Base-by-base conservation (phyloP, 2,113 vertebrate species). In the Rousettus leschenaultii region DNA sequence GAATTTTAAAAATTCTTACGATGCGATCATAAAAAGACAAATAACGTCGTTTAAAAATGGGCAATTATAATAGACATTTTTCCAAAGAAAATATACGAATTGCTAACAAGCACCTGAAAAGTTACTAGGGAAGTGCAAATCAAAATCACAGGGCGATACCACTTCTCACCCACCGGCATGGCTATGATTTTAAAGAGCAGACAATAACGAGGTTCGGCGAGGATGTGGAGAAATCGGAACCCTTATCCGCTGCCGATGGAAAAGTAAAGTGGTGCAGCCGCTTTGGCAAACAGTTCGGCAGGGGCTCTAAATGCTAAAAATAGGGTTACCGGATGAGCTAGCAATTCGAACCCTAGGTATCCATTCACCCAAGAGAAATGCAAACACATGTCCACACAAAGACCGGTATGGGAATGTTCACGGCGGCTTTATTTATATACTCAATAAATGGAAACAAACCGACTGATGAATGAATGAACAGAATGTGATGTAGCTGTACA, bases 1-100 rank as follows among this genome's bases (percentile, higher is more conserved):
- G 61, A 85, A 87, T 68, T 55, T 83, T 78, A 53, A 87, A 83
- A 90, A 82, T 26, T 66, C 75, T 71, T 40, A 75, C 7, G 85
- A 84, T 40, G 79, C 83, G 89, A 68, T 82, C 86, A 92, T 66
- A 68, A 91, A 84, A 88, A 96, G 48, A 83, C 26, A 89, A 59
- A 43, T 14, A 30, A 74, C 22, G 71, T 48, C 59, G 28, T 78
- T 70, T 86, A 74, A 71, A 74, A 85, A 91, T 53, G 53, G 26
- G 19, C 15, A 59, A 57, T 87, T 75, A 75, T 1, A 18, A 35
- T 65, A 63, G 53, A 63, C 22, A 40, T 82, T 96, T 90, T 92
- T 70, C 16, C 24, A 83, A 91, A 96, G 24, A 74, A 80, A 71
- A 75, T 26, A 65, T 13, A 35, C 43, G 80, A 65, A 75, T 85